phyloP scores from a whole-genome alignment of 92 coral and sea anemone genomes.

The Galaxea fascicularis region DNA sequence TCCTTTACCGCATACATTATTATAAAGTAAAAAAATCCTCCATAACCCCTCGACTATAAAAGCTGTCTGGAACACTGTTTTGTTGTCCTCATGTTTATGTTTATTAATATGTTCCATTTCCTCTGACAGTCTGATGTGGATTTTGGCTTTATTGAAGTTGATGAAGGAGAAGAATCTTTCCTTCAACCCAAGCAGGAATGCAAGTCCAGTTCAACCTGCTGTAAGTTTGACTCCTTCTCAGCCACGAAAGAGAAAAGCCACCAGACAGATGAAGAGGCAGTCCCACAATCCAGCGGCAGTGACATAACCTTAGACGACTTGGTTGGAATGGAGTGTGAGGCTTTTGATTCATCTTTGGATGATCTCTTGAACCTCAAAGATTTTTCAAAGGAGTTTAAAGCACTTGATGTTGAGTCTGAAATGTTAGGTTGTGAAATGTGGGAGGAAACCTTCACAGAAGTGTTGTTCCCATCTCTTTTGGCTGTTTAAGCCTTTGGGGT shows the following conservation, averaged over 20 bases:
- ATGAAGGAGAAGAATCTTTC: slow-evolving; percentile 74
- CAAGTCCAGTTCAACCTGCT: slow-evolving; percentile 73
- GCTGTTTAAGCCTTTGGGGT: slow-evolving; percentile 68
- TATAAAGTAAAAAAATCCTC: no score
- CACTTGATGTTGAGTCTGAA: slow-evolving; percentile 80
- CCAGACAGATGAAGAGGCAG: slow-evolving; percentile 27
- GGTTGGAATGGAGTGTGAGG: slow-evolving; percentile 77
- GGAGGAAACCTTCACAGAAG: slow-evolving; percentile 98
- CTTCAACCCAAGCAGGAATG: slow-evolving; percentile 85
- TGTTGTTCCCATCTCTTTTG: slow-evolving; percentile 90
- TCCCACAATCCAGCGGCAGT: slow-evolving; percentile 55
- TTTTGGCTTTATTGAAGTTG: slow-evolving; percentile 87
- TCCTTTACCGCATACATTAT: no score
- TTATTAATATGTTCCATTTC: not conserved
- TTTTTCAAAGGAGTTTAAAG: slow-evolving; percentile 75
- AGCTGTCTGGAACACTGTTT: not conserved
- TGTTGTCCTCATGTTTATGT: not conserved
- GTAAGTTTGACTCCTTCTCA: slow-evolving; percentile 53
- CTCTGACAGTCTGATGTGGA: slow-evolving; percentile 85
- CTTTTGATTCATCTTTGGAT: slow-evolving; percentile 78
- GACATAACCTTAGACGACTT: slow-evolving; percentile 74
- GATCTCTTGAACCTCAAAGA: slow-evolving; percentile 79
- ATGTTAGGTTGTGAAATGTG: slow-evolving; percentile 86
- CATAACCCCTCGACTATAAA: no score
- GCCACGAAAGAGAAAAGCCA: slow-evolving; percentile 47